These are phyloP conservation scores for Okapia johnstoni DNA, from an alignment of 2,113 vertebrate species.

Conservation along the genomic window DNA sequence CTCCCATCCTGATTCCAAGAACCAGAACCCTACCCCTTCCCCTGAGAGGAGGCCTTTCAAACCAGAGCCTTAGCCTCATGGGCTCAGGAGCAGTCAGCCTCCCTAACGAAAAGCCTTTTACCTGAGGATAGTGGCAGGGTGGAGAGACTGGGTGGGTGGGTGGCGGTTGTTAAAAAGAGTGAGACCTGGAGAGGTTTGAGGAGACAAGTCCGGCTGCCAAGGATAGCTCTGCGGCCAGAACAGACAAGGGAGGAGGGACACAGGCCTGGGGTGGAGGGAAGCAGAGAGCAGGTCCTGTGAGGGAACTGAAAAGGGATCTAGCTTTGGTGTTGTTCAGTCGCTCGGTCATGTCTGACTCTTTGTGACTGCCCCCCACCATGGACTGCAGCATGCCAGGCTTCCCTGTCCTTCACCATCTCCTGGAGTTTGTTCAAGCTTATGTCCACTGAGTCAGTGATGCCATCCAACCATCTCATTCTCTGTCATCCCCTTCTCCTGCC, in stretches of 20 bases:
- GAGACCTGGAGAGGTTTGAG: not conserved
- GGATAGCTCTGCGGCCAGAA: not conserved
- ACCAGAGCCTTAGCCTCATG: not conserved
- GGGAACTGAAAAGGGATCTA: not conserved
- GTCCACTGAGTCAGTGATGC: not conserved
- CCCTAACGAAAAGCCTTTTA: not conserved
- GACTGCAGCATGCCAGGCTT: not conserved
- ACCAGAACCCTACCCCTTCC: not conserved
- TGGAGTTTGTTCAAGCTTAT: not conserved
- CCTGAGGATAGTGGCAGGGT: not conserved
- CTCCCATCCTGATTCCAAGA: not conserved
- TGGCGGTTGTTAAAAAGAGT: not conserved
- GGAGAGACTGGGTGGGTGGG: not conserved
- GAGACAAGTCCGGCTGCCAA: not conserved
- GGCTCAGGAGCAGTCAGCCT: not conserved
- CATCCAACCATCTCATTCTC: not conserved
- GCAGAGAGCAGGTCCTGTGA: not conserved
- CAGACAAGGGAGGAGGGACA: not conserved
- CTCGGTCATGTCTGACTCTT: not conserved
- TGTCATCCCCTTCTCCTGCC: not conserved
- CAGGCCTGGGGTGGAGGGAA: fast-evolving
- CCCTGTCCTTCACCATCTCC: not conserved
- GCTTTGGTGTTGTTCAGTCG: not conserved
- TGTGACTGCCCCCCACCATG: not conserved
- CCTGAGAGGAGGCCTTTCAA: not conserved